Evolutionary conservation across 2,888 invertebrate species (phyloP).

Genomic region (Neuroscelio doddi): DNA sequence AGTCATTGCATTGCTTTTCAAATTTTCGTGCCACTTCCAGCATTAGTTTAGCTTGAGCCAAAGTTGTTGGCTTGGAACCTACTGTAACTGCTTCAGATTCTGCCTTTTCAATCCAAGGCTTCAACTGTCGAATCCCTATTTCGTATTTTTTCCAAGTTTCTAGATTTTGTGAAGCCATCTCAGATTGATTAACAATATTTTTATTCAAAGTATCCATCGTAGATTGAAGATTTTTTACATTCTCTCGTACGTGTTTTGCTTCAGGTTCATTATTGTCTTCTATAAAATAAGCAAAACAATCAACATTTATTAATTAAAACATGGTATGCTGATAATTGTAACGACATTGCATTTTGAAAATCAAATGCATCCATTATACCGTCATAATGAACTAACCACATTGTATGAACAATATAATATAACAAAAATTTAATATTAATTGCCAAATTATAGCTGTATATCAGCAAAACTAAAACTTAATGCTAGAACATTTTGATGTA

Average conservation of each 20-base stretch:
- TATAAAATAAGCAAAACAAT: too few relatives aligned
- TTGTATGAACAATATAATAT: too few relatives aligned
- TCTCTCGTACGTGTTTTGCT: conserved; percentile 80
- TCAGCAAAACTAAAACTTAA: too few relatives aligned
- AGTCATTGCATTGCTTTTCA: conserved; percentile 84
- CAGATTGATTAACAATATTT: conserved; percentile 83
- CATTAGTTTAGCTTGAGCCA: conserved; percentile 87
- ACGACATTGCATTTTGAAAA: too few relatives aligned
- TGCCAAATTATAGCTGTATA: too few relatives aligned
- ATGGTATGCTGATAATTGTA: too few relatives aligned
- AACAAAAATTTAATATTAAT: too few relatives aligned
- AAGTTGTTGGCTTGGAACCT: conserved; percentile 82
- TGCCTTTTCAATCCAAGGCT: conserved; percentile 85
- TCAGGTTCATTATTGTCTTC: too few relatives aligned
- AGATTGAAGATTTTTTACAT: conserved; percentile 83
- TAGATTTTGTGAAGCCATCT: conserved; percentile 84
- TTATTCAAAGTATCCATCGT: conserved; percentile 84
- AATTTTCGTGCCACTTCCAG: conserved; percentile 82
- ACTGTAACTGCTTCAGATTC: conserved; percentile 85
- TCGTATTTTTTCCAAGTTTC: conserved; percentile 91
- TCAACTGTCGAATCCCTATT: conserved; percentile 81
- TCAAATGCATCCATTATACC: too few relatives aligned
- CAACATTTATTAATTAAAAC: too few relatives aligned
- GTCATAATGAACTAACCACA: too few relatives aligned
- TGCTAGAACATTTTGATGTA: too few relatives aligned